Evolutionary conservation across 2,888 invertebrate genomes (phyloP), one percentile per base, ranked within the genome.

Genomic region (Mayetiola destructor): DNA sequence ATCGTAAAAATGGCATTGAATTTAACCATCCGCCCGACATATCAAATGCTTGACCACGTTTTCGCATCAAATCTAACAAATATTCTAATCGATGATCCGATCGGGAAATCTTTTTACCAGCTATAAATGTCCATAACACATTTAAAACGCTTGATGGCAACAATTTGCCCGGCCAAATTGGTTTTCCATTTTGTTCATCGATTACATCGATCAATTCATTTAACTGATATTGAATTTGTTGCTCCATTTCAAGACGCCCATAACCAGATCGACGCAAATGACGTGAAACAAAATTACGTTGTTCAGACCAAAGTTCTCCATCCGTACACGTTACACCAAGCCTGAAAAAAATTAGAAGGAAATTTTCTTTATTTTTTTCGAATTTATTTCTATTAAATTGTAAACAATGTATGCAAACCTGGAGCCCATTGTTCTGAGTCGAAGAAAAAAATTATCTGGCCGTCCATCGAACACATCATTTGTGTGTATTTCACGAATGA

Each of bases 381-480:
- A 32, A 32, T 12, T 6, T 9, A 32, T 10, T 37, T 10, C 18
- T 18, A 40, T 18, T 40, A 9, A 37, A 18, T 29, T 10, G 35
- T 6, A 10, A 9, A 2, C 23, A 37, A 37, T 37, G 23, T 36
- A 53, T 14, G 5, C 8, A 23, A 6, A 75, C 61, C 70, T 73
- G 1, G 76, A 74, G 23, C 83, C 83, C 76, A 84, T 76, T 16
- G 80, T 80, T 27, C 84, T 72, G 14, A 84, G 65, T 30, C 77
- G 72, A 16, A 79, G 68, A 62, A 84, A 84, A 64, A 81, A 80
- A 59, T 77, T 80, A 65, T 82, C 77, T 0, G 85, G 85, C 21
- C 85, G 70, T 0, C 79, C 82, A 59, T 80, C 78, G 62, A 76
- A 84, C 21, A 78, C 80, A 57, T 82, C 80, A 14, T 72, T 68